phyloP scores from a whole-genome alignment of 2,113 vertebrate species.

The Alosa alosa region DNA sequence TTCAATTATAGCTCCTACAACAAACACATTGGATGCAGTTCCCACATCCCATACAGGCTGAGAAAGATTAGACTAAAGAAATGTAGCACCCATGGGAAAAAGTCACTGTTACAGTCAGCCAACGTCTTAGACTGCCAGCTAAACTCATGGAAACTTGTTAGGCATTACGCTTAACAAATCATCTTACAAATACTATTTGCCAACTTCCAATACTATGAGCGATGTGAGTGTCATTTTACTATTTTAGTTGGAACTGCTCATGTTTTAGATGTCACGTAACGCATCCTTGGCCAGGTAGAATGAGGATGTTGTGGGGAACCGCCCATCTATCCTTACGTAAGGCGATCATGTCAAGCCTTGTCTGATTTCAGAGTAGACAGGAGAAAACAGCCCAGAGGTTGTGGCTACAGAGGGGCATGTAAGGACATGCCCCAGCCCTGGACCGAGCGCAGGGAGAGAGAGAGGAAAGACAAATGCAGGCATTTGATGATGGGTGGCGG shows the following conservation, averaged over 20 bases:
- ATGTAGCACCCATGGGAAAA: neutral
- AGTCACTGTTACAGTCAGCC: neutral
- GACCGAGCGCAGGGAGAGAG: neutral
- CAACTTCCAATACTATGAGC: neutral
- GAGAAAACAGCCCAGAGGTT: neutral
- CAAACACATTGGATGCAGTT: neutral
- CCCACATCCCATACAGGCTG: neutral
- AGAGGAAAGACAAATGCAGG: neutral
- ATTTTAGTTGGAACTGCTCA: neutral
- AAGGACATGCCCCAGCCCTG: neutral
- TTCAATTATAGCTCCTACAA: neutral
- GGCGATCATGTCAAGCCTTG: conserved; percentile 25
- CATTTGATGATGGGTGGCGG: neutral
- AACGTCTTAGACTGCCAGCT: neutral
- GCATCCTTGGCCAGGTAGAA: neutral
- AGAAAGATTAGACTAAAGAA: neutral
- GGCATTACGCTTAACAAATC: neutral
- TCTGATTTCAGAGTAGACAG: conserved; percentile 16
- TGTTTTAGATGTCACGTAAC: neutral
- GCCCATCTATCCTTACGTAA: conserved; percentile 27
- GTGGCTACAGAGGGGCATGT: neutral
- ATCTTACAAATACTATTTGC: neutral
- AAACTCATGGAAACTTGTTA: neutral
- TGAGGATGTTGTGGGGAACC: neutral
- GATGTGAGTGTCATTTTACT: neutral